Base-by-base conservation (phyloP, 2,888 invertebrate species). In the Dynastes hyllus region DNA sequence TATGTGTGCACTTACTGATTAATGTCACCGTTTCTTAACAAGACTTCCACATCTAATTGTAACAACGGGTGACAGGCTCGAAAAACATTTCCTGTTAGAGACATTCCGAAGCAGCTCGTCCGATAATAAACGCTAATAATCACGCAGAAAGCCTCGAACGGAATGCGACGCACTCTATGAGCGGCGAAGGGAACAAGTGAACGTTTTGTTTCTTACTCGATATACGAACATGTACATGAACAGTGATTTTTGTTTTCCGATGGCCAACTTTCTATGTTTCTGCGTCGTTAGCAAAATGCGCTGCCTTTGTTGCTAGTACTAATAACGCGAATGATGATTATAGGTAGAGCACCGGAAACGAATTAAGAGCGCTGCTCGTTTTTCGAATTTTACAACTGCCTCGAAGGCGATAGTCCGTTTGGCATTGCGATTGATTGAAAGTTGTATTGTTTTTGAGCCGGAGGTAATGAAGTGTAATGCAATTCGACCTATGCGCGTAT, bases 1-100 rank as follows among this genome's bases (percentile, higher is more conserved):
- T 37, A 37, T 37, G 32, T 37, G 2, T 5, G 32, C 5, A 5
- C 32, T 37, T 37, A 37, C 32, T 11, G 45, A 8, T 2, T 11
- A 45, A 45, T 2, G 45, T 11, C 45, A 1, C 11, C 45, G 53
- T 53, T 53, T 53, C n/a, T 66, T 66, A 66, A 66, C 40, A 29
- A 65, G 40, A 8, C n/a, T 40, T 66, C 40, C 40, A 8, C 32
- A 66, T 16, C 37, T 66, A 66, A 66, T 66, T 37, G 40, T 66
- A 66, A 66, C 16, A 40, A 40, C 53, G 51, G 9, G 51, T 16
- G 32, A 66, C 66, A 2, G 13, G 32, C 29, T 65, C 65, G n/a
- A 8, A 40, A 66, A 66, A 40, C 66, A 32, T 66, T 66, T 66
- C 66, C 45, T 66, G 66, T 66, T 63, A 66, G 32, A 66, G 32